Evolutionary conservation across 92 coral and sea anemone genomes (phyloP), one percentile per base, ranked within the genome.

Genomic region (Heliopora coerulea): DNA sequence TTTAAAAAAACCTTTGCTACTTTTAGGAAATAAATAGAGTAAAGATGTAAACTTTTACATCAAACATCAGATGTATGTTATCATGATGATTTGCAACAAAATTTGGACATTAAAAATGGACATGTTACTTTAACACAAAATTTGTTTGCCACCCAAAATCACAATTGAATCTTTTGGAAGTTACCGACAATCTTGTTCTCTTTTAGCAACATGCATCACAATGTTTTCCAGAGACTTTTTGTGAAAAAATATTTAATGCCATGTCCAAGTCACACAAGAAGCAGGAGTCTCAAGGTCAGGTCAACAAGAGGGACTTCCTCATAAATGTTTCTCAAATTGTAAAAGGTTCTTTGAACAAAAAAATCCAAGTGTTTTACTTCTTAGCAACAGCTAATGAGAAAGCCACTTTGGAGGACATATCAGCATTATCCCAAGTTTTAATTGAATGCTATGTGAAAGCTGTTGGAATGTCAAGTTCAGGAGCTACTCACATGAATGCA

Each of bases 361-460:
- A 81, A 49, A 92, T 91, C 11, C 80, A 79, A 42, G 67, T 87
- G 23, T 84, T 93, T 57, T 83, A 83, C 62, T 59, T 76, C 14
- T 66, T 90, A 31, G 74, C 95, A 6, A 86, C 95, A 39, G 79
- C 85, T 10, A 85, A 86, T 59, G 80, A 84, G 20, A 68, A 75
- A 54, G 77, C 75, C 52, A 93, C 80, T 3, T 66, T 68, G 32
- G 80, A 70, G 24, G 91, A 87, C 39, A 76, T 88, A 23, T 85
- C 78, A 20, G 78, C 74, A 0, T 78, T 89, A 31, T 84, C 88
- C 54, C 32, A 65, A 26, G 73, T 39, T 30, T 67, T 93, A 30
- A 68, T 90, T 37, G 76, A 90, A 48, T 80, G 88, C 23, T 93
- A 88, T 49, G 80, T 66, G 27, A 73, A 69, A 37, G 98, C 96